These are phyloP conservation scores for Vulpes vulpes DNA, from an alignment of 2,113 vertebrate species.

Conservation along the genomic window DNA sequence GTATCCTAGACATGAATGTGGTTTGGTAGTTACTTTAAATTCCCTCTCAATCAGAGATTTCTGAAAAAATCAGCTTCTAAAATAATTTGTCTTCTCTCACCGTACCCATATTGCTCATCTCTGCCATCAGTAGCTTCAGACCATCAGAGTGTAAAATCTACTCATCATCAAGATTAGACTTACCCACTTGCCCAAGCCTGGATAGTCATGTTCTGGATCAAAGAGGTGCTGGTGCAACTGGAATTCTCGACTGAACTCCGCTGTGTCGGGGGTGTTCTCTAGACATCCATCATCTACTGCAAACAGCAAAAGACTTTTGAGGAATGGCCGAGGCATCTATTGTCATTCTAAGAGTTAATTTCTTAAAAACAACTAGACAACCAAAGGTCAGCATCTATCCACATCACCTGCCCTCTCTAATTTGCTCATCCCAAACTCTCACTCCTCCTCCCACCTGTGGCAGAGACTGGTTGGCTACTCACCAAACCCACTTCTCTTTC, in stretches of 20 bases:
- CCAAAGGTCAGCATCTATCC: slow-evolving; percentile 30
- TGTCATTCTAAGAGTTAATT: slow-evolving; percentile 49
- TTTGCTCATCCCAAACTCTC: not conserved
- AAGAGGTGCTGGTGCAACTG: slow-evolving; percentile 97
- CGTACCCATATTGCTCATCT: not conserved
- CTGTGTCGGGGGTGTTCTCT: slow-evolving; percentile 97
- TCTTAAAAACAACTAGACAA: slow-evolving; percentile 56
- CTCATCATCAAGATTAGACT: slow-evolving; percentile 80
- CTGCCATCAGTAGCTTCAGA: not conserved
- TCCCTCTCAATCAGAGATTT: not conserved
- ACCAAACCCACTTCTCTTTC: slow-evolving; percentile 47
- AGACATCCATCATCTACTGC: slow-evolving; percentile 95
- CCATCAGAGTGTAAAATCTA: not conserved
- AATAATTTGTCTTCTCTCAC: not conserved
- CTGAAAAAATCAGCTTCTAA: slow-evolving; percentile 1
- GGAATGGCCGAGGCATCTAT: slow-evolving; percentile 20
- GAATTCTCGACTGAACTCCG: slow-evolving; percentile 97
- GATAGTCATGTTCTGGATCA: slow-evolving; percentile 97
- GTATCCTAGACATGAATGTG: not conserved
- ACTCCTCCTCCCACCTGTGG: not conserved
- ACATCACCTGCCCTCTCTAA: not conserved
- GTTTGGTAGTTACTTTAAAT: not conserved
- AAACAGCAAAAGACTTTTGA: slow-evolving; percentile 78
- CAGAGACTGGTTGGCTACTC: not conserved
- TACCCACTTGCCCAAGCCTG: slow-evolving; percentile 95